Evolutionary conservation across 2,888 invertebrate species (phyloP).

Genomic region (Drosophila anomelani): DNA sequence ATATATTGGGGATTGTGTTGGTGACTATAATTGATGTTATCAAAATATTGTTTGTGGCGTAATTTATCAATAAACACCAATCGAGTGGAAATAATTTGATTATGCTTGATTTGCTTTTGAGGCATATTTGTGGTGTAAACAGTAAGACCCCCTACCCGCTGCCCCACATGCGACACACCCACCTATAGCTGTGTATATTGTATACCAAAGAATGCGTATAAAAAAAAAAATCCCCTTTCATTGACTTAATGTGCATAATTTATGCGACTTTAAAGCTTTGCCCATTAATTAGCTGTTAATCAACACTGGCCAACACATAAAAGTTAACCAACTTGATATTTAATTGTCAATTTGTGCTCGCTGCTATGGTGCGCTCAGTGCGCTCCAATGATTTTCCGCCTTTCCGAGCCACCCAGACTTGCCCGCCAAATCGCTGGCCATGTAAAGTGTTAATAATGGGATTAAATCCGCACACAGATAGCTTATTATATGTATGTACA

Average conservation of each 20-base stretch:
- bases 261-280: slow-evolving; percentile 56
- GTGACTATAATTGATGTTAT: slow-evolving; percentile 83
- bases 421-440: slow-evolving; percentile 37
- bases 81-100: slow-evolving; percentile 83
- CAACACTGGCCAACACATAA: slow-evolving; percentile 39
- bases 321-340: slow-evolving; percentile 48
- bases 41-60: slow-evolving; percentile 83
- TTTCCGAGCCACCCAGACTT: slow-evolving; percentile 14
- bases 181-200: background rate
- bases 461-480: slow-evolving; percentile 12
- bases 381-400: slow-evolving; percentile 33
- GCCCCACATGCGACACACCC: background rate
- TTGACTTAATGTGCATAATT: slow-evolving; percentile 59
- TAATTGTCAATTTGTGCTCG: slow-evolving; percentile 49
- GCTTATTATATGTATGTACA: slow-evolving; percentile 24
- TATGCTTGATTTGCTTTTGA: slow-evolving; percentile 81
- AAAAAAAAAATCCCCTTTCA: slow-evolving; percentile 13
- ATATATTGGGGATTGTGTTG: slow-evolving; percentile 28
- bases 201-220: background rate
- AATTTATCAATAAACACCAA: slow-evolving; percentile 83
- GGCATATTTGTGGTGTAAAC: slow-evolving; percentile 78
- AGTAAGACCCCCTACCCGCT: background rate
- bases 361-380: background rate
- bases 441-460: slow-evolving; percentile 46
- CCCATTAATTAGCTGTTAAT: slow-evolving; percentile 68